These are phyloP conservation scores for Cacatua alba DNA, from an alignment of 2,113 vertebrate genomes.

Conservation along the genomic window DNA sequence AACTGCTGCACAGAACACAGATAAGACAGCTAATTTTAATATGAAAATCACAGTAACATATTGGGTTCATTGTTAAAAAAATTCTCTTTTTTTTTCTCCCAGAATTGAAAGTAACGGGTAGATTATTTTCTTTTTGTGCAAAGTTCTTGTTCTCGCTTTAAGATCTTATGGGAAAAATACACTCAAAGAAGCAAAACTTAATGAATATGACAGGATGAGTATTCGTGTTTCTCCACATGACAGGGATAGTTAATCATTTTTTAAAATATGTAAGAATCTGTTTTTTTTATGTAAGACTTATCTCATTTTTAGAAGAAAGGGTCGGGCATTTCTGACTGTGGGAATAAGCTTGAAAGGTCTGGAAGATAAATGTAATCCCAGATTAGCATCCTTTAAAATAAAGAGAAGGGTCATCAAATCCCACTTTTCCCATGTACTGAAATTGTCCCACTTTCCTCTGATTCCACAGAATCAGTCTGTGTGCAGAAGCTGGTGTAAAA, in stretches of 20 bases:
- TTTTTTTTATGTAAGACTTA: background rate
- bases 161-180: background rate
- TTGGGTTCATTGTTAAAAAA: background rate
- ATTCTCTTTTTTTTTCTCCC: background rate
- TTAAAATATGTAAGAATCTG: background rate
- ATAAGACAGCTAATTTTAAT: slow-evolving; percentile 43
- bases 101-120: background rate
- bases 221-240: background rate
- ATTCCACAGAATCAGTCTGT: background rate
- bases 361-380: background rate
- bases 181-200: background rate
- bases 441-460: background rate
- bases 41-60: background rate
- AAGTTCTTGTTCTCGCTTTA: background rate
- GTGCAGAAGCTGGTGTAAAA: background rate
- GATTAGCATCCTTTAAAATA: background rate
- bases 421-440: background rate
- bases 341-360: background rate
- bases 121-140: background rate
- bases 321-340: background rate
- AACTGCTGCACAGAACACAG: slow-evolving; percentile 20
- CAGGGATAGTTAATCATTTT: background rate
- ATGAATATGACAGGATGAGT: background rate
- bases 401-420: background rate
- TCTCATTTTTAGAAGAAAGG: background rate